Evolutionary conservation across 2,113 vertebrate species (phyloP).

Genomic region (Scalopus aquaticus): DNA sequence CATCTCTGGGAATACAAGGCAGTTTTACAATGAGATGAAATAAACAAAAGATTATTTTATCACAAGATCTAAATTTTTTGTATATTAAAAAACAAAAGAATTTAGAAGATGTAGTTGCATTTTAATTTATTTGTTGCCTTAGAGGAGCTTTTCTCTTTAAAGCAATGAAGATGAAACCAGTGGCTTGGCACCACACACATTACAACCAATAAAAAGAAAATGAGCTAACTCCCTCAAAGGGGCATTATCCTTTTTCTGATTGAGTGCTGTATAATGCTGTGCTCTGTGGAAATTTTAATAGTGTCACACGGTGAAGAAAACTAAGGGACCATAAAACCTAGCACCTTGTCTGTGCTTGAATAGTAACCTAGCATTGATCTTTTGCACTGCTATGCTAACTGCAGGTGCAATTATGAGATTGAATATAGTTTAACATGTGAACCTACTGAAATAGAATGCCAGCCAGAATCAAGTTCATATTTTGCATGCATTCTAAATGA

Average conservation of each 20-base stretch:
- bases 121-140: conserved; percentile 48
- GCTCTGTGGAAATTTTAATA: conserved; percentile 65
- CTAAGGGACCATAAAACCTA: conserved; percentile 43
- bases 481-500: background rate
- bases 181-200: background rate
- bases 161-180: conserved; percentile 21
- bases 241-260: conserved; percentile 48
- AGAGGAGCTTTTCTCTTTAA: conserved; percentile 27
- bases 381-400: conserved; percentile 43
- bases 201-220: conserved; percentile 64
- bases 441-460: conserved; percentile 21
- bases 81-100: background rate
- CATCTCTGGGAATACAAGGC: background rate
- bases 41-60: background rate
- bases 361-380: conserved; percentile 47
- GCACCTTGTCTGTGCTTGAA: conserved; percentile 11
- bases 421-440: conserved; percentile 44
- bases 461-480: background rate
- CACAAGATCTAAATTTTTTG: background rate
- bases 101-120: background rate
- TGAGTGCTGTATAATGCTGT: conserved; percentile 33
- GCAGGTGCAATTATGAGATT: conserved; percentile 39
- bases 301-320: conserved; percentile 51
- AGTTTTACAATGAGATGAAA: background rate
- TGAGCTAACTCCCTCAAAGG: conserved; percentile 50